A percentile compares a stretch with the other conserved stretches of the same genome.
Conservation (phyloP, 1,140 invertebrate species). For the Drosophila bocqueti region DNA sequence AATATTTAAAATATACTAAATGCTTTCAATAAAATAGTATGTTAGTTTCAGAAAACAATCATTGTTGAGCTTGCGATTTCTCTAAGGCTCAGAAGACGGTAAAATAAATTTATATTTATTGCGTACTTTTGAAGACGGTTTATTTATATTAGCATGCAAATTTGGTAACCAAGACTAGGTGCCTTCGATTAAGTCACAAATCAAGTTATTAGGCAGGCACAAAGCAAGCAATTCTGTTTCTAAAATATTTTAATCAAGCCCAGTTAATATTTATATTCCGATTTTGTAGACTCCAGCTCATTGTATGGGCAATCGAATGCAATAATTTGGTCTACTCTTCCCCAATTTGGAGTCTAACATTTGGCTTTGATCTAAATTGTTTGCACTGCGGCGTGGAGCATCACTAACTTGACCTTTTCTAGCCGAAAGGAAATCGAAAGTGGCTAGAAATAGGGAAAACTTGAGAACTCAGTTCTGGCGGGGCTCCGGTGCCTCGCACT, state of each 20-base stretch:
- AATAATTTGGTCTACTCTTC: constrained; percentile 34
- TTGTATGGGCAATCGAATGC: background rate
- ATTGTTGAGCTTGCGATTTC: too few relatives aligned
- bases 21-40: too few relatives aligned
- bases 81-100: background rate
- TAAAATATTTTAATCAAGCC: background rate
- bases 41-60: too few relatives aligned
- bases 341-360: constrained; percentile 16
- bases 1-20: background rate
- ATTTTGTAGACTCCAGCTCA: background rate
- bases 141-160: background rate
- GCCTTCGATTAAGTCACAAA: background rate
- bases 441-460: background rate
- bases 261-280: background rate
- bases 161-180: background rate
- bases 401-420: background rate
- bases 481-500: constrained; percentile 61
- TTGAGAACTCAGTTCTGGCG: constrained; percentile 85
- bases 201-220: background rate
- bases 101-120: background rate
- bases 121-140: background rate
- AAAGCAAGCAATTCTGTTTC: background rate
- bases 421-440: constrained; percentile 1
- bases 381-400: background rate
- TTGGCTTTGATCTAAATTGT: background rate